Base-by-base conservation (phyloP, 2,888 invertebrate species). In the Rugalucina vietnamica region DNA sequence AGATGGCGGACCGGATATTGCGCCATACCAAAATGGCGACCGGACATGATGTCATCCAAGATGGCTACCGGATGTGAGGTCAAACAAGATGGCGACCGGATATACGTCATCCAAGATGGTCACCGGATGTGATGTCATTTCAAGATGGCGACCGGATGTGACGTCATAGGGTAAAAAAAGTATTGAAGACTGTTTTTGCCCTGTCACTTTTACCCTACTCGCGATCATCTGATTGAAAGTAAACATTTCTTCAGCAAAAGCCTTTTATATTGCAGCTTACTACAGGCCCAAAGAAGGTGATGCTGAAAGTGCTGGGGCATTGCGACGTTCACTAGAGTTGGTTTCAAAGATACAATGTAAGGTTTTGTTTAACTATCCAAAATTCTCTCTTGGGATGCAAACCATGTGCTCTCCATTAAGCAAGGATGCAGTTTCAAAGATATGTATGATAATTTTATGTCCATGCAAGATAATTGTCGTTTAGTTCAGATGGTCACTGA, bases 211-310 rank as follows among this genome's bases (percentile, higher is more conserved):
- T n/a, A n/a, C n/a, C n/a, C n/a, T n/a, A n/a, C n/a, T n/a, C n/a
- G 69, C 69, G 49, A 75, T 75, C 27, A 14, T 75, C 8, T 80
- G 80, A 69, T 43, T 75, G 5, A 80, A 69, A 8, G 36, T 76
- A 2, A 34, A 76, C 24, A 34, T 60, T 49, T 24, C 18, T 24
- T n/a, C 32, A 32, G 43, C 50, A 21, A 78, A 70, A 70, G 24
- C 78, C 10, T 54, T 78, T 18, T 76, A 69, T 76, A 34, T 76
- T 71, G 71, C 71, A 70, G 75, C 76, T 2, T 81, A 71, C 36
- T 76, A 76, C 12, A 49, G 60, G 32, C 81, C 76, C 0, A 50
- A 79, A 27, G 75, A 80, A 69, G 50, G 37, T 37, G n/a, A 80
- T 39, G 50, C 54, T n/a, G 1, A 70, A 1, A 50, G 54, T 43